Evolutionary conservation across 2,888 invertebrate species (phyloP).

Genomic region (Drosophila quinaria): DNA sequence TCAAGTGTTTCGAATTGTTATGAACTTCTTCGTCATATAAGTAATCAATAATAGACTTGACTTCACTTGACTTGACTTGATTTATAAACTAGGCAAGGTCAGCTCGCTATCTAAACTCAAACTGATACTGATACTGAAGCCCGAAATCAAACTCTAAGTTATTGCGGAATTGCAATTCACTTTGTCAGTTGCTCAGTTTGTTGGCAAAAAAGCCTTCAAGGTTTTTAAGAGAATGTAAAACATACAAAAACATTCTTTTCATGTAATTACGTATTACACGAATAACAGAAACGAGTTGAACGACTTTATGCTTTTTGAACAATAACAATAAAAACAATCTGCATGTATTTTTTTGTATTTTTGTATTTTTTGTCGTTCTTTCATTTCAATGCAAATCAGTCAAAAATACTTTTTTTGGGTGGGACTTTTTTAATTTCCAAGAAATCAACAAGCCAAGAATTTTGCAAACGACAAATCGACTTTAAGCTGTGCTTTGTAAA

Average conservation of each 20-base stretch:
- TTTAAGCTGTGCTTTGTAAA: background rate
- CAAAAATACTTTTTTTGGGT: slow-evolving; percentile 36
- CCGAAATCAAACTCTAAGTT: slow-evolving; percentile 10
- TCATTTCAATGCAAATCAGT: slow-evolving; percentile 46
- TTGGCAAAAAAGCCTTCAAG: slow-evolving; percentile 50
- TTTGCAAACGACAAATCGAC: background rate
- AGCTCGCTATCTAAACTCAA: slow-evolving; percentile 14
- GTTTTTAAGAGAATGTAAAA: slow-evolving; percentile 75
- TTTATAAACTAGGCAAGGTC: slow-evolving; percentile 32
- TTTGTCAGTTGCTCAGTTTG: slow-evolving; percentile 24
- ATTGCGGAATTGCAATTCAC: slow-evolving; percentile 72
- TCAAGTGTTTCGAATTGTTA: slow-evolving; percentile 66
- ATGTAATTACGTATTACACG: slow-evolving; percentile 52
- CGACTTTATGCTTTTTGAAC: slow-evolving; percentile 59
- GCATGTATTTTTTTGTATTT: slow-evolving; percentile 17
- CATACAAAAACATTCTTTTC: slow-evolving; percentile 49
- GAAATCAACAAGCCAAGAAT: background rate
- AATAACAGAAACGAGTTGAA: slow-evolving; percentile 72
- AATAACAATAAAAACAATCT: slow-evolving; percentile 36
- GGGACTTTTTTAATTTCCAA: slow-evolving; percentile 22
- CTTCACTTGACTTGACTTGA: background rate
- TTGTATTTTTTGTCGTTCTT: slow-evolving; percentile 44
- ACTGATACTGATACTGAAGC: slow-evolving; percentile 10
- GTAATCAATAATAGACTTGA: background rate
- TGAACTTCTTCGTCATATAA: slow-evolving; percentile 72